Evolutionary conservation across 1,140 invertebrate species (phyloP).

Genomic region (Fragariocoptes setiger): DNA sequence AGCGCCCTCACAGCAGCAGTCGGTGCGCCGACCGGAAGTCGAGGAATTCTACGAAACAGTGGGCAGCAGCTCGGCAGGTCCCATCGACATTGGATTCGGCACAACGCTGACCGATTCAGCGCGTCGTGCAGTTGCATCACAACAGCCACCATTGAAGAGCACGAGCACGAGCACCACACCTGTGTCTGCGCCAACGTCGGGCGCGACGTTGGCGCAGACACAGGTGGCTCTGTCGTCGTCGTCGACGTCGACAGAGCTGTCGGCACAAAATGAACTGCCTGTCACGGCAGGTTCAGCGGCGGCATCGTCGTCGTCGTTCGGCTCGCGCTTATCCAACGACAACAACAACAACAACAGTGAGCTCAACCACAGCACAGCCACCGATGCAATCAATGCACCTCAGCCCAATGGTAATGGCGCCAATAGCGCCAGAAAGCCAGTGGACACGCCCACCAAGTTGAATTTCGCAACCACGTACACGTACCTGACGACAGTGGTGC

Average conservation of each 20-base stretch:
- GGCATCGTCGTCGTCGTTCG: not conserved
- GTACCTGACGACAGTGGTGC: constrained; percentile 10
- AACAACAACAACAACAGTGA: not conserved
- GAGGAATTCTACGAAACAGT: not conserved
- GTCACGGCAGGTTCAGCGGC: not conserved
- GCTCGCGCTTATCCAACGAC: not conserved
- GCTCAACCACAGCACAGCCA: no score
- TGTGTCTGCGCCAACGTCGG: not conserved
- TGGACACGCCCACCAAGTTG: constrained; percentile 7
- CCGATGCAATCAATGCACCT: no score
- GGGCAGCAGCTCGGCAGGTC: not conserved
- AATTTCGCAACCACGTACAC: constrained; percentile 10
- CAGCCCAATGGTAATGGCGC: not conserved
- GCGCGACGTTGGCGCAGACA: not conserved
- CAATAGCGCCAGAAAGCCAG: not conserved
- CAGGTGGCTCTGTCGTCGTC: not conserved
- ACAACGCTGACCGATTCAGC: no score
- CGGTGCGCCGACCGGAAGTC: not conserved
- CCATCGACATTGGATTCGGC: not conserved
- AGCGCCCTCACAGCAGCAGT: not conserved
- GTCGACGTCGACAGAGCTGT: not conserved
- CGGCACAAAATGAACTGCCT: not conserved
- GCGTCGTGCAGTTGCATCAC: no score
- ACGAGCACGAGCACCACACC: not conserved
- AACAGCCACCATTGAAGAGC: not conserved